phyloP scores from a whole-genome alignment of 64 coral and sea anemone species.

The Orbicella faveolata region DNA sequence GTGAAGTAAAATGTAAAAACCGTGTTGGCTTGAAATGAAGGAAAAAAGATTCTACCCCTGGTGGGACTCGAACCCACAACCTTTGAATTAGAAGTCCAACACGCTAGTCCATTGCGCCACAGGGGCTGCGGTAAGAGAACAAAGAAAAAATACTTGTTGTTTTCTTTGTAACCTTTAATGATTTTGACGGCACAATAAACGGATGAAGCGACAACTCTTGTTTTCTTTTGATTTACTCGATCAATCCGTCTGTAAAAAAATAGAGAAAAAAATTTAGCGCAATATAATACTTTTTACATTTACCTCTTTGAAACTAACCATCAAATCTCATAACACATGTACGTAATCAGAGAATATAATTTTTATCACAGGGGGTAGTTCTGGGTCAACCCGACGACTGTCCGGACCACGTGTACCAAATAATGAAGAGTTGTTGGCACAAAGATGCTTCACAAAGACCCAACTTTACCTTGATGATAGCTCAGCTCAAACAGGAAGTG shows the following conservation, averaged over 20 bases:
- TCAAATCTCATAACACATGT: too few relatives aligned
- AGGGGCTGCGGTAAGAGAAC: background rate
- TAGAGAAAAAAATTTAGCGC: too few relatives aligned
- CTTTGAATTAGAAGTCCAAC: slow-evolving; percentile 37
- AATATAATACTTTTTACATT: too few relatives aligned
- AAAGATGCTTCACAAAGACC: slow-evolving; percentile 73
- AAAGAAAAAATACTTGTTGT: background rate
- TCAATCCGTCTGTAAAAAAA: too few relatives aligned
- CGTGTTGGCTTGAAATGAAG: background rate
- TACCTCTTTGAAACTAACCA: too few relatives aligned
- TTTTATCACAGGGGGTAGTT: slow-evolving; percentile 68
- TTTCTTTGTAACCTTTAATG: too few relatives aligned
- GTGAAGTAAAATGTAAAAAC: too few relatives aligned
- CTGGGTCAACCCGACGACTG: slow-evolving; percentile 92
- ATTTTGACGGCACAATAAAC: too few relatives aligned
- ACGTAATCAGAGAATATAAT: too few relatives aligned
- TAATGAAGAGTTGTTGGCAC: slow-evolving; percentile 97
- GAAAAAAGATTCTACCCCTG: background rate
- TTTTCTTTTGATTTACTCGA: too few relatives aligned
- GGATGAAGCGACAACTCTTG: too few relatives aligned
- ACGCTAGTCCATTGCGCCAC: slow-evolving; percentile 33
- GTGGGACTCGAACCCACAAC: slow-evolving; percentile 26
- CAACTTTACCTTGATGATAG: slow-evolving; percentile 70
- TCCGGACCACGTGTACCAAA: slow-evolving; percentile 75
- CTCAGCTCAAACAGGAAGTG: slow-evolving; percentile 69